These are phyloP conservation scores for Plestiodon gilberti DNA, from an alignment of 2,113 vertebrate genomes.

Conservation along the genomic window DNA sequence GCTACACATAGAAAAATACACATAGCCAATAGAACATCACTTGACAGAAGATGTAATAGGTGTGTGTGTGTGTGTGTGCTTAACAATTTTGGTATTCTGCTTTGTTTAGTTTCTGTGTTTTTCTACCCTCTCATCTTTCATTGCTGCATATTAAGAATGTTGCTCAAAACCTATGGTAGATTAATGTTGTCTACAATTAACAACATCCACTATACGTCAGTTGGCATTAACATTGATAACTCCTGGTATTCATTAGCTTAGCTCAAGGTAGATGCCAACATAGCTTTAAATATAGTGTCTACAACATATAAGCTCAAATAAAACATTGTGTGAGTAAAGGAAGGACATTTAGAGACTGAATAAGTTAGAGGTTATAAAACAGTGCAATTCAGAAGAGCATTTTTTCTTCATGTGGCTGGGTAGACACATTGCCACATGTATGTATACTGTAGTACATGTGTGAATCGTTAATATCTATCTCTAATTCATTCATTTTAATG, in stretches of 20 bases:
- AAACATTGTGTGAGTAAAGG: slow-evolving; percentile 62
- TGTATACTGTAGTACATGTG: slow-evolving; percentile 36
- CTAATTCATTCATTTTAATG: slow-evolving; percentile 41
- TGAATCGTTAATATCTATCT: slow-evolving; percentile 51
- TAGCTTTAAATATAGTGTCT: slow-evolving; percentile 50
- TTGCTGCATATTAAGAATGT: slow-evolving; percentile 67
- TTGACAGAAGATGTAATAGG: slow-evolving; percentile 54
- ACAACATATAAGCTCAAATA: slow-evolving; percentile 57
- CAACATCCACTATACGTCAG: background rate
- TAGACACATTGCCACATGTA: slow-evolving; percentile 54
- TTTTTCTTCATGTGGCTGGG: slow-evolving; percentile 52
- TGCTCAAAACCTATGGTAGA: slow-evolving; percentile 56
- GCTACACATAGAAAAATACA: slow-evolving; percentile 62
- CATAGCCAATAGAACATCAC: slow-evolving; percentile 45
- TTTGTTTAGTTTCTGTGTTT: slow-evolving; percentile 59
- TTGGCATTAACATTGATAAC: slow-evolving; percentile 19
- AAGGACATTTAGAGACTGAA: slow-evolving; percentile 40
- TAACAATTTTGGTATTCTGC: slow-evolving; percentile 54
- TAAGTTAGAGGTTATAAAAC: slow-evolving; percentile 61
- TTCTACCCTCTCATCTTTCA: slow-evolving; percentile 58
- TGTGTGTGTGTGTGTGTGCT: slow-evolving; percentile 29
- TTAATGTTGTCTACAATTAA: slow-evolving; percentile 63
- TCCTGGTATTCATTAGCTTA: slow-evolving; percentile 26
- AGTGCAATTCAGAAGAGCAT: slow-evolving; percentile 74
- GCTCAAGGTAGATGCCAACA: slow-evolving; percentile 31